These are phyloP conservation scores for Nerophis ophidion DNA, from an alignment of 2,113 vertebrate species.

Conservation along the genomic window DNA sequence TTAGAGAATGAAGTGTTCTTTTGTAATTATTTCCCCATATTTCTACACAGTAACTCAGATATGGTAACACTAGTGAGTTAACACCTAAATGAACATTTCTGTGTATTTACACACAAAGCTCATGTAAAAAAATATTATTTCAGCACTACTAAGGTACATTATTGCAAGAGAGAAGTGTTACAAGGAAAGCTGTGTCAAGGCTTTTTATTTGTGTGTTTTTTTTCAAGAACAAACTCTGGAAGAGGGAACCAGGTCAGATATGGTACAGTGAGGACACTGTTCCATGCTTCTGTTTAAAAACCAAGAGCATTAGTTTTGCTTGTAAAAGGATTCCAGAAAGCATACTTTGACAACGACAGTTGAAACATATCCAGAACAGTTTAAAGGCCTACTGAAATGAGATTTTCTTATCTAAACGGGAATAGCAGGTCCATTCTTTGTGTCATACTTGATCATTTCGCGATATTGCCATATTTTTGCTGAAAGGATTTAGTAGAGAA, in stretches of 20 bases:
- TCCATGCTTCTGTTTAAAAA: constrained; percentile 17
- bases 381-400: no score
- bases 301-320: constrained; percentile 16
- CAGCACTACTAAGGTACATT: background rate
- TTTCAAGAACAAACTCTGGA: constrained; percentile 7
- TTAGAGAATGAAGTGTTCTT: no score
- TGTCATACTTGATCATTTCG: no score
- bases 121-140: constrained; percentile 31
- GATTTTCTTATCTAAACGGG: no score
- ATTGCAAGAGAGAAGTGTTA: constrained; percentile 20
- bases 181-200: constrained; percentile 40
- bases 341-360: constrained; percentile 7
- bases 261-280: constrained; percentile 49
- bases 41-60: no score
- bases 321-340: constrained; percentile 19
- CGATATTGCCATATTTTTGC: no score
- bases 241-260: constrained; percentile 33
- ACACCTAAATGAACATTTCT: constrained; percentile 18
- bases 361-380: background rate
- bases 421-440: no score
- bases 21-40: no score
- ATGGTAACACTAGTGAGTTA: no score
- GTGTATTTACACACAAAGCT: background rate
- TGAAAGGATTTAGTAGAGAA: no score
- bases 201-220: constrained; percentile 32